Conservation (phyloP, 2,797 vertebrate genomes). For the Cirrhinus molitorella region DNA sequence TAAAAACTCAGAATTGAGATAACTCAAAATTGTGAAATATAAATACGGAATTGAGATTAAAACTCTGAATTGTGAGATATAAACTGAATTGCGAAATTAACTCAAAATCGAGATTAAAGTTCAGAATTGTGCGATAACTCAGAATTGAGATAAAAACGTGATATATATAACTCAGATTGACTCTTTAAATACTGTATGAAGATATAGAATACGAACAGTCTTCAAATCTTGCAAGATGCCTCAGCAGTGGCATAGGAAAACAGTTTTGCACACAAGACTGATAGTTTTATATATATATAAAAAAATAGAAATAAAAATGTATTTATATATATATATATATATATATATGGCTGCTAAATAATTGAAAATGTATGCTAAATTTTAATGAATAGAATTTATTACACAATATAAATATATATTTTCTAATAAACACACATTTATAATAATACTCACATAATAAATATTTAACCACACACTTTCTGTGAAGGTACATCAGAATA, state of each 20-base stretch:
- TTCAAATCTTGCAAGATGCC: not conserved
- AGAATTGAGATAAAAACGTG: too few species aligned
- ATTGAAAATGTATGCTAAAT: not conserved
- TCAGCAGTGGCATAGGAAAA: not conserved
- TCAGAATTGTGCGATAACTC: too few species aligned
- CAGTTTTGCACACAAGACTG: not conserved
- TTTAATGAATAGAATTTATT: not conserved
- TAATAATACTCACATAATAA: not conserved
- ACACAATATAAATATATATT: not conserved
- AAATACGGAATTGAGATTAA: too few species aligned
- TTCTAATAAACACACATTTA: not conserved
- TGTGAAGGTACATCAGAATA: not conserved
- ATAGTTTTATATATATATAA: too few species aligned
- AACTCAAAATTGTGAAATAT: too few species aligned
- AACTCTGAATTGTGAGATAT: too few species aligned
- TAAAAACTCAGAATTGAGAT: too few species aligned
- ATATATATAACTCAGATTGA: too few species aligned
- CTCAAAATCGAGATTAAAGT: too few species aligned
- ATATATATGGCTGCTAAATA: not conserved
- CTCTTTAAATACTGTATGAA: not conserved
- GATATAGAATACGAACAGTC: not conserved
- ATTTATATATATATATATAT: too few species aligned
- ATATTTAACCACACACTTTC: not conserved
- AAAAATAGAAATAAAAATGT: too few species aligned
- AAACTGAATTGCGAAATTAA: too few species aligned